Conservation (phyloP, 1,140 invertebrate species). For the Batillaria attramentaria region DNA sequence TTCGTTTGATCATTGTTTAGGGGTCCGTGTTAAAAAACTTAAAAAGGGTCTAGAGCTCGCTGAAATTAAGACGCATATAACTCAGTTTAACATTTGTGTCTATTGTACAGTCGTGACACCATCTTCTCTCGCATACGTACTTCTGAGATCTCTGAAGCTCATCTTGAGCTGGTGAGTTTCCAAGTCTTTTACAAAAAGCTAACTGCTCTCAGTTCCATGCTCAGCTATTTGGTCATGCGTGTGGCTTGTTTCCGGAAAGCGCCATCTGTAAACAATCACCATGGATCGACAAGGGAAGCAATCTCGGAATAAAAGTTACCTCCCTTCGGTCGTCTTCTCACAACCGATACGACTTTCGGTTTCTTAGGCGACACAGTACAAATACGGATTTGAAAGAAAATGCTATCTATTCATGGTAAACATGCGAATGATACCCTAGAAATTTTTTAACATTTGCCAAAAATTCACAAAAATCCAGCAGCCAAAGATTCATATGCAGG, state of each 20-base stretch:
- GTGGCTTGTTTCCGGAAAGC: not conserved
- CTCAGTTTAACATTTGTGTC: too few species aligned
- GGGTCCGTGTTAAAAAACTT: too few species aligned
- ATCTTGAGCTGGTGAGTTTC: slow-evolving; percentile 19
- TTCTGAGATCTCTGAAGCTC: slow-evolving; percentile 42
- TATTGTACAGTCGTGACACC: too few species aligned
- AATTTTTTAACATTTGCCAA: not conserved
- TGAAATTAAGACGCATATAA: too few species aligned
- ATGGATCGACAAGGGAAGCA: slow-evolving; percentile 8
- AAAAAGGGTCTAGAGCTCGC: too few species aligned
- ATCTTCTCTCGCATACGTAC: too few species aligned
- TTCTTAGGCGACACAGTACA: not conserved
- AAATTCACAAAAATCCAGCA: not conserved
- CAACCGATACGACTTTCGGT: not conserved
- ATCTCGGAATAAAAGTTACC: not conserved
- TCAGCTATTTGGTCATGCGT: slow-evolving; percentile 28
- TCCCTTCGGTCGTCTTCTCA: not conserved
- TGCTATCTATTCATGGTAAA: not conserved
- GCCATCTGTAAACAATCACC: slow-evolving; percentile 43
- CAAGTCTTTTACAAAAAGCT: not conserved
- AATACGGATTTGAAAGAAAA: not conserved
- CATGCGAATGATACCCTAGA: not conserved
- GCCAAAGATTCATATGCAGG: too few species aligned
- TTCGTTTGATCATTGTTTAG: too few species aligned
- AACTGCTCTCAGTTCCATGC: not conserved